These are phyloP conservation scores for Trachelus stipa DNA, from an alignment of 2,888 invertebrate species.

Conservation along the genomic window DNA sequence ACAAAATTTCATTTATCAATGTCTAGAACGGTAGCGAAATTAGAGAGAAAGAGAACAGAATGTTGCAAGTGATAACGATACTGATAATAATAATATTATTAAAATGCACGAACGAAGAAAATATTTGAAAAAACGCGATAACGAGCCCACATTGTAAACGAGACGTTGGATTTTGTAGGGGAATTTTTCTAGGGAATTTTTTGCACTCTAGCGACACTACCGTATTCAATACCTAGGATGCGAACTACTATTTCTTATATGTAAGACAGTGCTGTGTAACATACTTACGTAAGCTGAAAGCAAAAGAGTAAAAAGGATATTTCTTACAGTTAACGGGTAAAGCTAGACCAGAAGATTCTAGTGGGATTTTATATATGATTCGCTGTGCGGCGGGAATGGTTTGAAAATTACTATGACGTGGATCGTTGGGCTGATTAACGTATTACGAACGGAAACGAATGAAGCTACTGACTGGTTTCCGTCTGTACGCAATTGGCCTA, in stretches of 20 bases:
- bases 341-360: neutral
- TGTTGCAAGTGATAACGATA: conserved; percentile 4
- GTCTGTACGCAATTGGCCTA: neutral
- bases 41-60: neutral
- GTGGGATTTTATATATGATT: neutral
- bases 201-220: neutral
- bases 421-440: neutral
- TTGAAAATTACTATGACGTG: neutral
- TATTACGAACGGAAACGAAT: neutral
- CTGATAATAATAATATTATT: neutral
- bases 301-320: neutral
- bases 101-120: neutral
- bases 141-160: neutral
- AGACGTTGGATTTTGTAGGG: conserved; percentile 1
- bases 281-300: neutral
- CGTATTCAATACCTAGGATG: neutral
- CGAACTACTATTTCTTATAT: neutral
- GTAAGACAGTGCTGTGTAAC: neutral
- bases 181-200: conserved; percentile 7
- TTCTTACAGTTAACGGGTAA: neutral
- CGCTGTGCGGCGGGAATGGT: neutral
- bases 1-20: neutral
- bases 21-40: neutral
- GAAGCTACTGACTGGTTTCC: neutral
- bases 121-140: neutral